A percentile compares a stretch with the other conserved stretches of the same genome.
These are phyloP conservation scores for Papilio machaon DNA, from an alignment of 1,140 invertebrate genomes.

Conservation along the genomic window DNA sequence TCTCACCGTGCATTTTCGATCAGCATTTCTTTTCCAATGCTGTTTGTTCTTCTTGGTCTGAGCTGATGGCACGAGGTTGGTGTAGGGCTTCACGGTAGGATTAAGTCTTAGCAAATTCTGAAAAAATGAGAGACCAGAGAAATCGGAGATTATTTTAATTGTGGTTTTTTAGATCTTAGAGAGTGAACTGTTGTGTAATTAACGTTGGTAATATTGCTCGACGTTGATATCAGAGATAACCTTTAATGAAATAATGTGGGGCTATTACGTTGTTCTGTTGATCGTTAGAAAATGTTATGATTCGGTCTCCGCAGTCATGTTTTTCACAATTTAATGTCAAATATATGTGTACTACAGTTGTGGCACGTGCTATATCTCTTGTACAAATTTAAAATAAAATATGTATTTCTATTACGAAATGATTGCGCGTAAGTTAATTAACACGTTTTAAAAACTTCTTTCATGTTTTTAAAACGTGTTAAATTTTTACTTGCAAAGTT, in stretches of 20 bases:
- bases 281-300: neutral
- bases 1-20: constrained; percentile 92
- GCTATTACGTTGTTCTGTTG: neutral
- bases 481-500: neutral
- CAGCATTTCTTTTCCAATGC: constrained; percentile 96
- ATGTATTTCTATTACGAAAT: neutral
- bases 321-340: too few relatives aligned
- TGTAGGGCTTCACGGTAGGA: constrained; percentile 89
- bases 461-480: too few relatives aligned
- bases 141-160: neutral
- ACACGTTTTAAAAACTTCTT: neutral
- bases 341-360: neutral
- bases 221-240: constrained; percentile 4
- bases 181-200: neutral
- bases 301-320: neutral
- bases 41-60: constrained; percentile 94
- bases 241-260: neutral
- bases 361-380: neutral
- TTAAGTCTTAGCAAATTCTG: constrained; percentile 94
- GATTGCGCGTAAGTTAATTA: neutral
- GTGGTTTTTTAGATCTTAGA: too few relatives aligned
- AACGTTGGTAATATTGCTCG: neutral
- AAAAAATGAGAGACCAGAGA: constrained; percentile 36
- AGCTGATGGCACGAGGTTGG: constrained; percentile 89
- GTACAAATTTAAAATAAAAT: neutral